phyloP scores from a whole-genome alignment of 2,797 vertebrate species.

The Notolepis coatsorum region DNA sequence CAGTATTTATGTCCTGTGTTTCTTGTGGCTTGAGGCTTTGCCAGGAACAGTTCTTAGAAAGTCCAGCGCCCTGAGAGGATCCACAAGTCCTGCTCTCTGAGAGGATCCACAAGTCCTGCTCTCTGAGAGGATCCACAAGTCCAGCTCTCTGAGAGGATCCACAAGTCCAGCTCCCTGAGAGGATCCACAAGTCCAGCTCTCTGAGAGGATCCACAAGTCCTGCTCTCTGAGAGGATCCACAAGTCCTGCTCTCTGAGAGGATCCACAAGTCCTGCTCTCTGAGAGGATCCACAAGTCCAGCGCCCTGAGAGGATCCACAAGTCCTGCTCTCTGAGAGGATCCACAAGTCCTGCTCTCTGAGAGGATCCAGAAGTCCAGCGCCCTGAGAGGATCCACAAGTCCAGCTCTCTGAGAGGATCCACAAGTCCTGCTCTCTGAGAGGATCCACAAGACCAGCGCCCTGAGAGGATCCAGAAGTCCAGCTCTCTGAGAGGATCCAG shows the following conservation, averaged over 20 bases:
- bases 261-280: conserved; percentile 42
- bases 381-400: conserved; percentile 37
- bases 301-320: conserved; percentile 32
- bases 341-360: conserved; percentile 34
- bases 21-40: conserved; percentile 72
- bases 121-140: conserved; percentile 33
- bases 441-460: conserved; percentile 44
- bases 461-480: conserved; percentile 37
- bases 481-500: conserved; percentile 34
- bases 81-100: conserved; percentile 34
- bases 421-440: conserved; percentile 27
- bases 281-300: conserved; percentile 40
- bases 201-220: conserved; percentile 36
- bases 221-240: conserved; percentile 34
- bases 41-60: conserved; percentile 61
- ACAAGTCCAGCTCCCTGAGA: conserved; percentile 36
- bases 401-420: conserved; percentile 36
- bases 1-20: conserved; percentile 62
- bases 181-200: conserved; percentile 47
- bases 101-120: conserved; percentile 43
- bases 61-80: conserved; percentile 22
- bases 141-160: conserved; percentile 39
- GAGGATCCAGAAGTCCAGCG: conserved; percentile 43
- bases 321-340: conserved; percentile 35
- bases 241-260: conserved; percentile 28